Percentiles rank a stretch among this genome's conserved stretches.
Conservation (phyloP, 2,797 vertebrate genomes). For the Gobionotothen gibberifrons region DNA sequence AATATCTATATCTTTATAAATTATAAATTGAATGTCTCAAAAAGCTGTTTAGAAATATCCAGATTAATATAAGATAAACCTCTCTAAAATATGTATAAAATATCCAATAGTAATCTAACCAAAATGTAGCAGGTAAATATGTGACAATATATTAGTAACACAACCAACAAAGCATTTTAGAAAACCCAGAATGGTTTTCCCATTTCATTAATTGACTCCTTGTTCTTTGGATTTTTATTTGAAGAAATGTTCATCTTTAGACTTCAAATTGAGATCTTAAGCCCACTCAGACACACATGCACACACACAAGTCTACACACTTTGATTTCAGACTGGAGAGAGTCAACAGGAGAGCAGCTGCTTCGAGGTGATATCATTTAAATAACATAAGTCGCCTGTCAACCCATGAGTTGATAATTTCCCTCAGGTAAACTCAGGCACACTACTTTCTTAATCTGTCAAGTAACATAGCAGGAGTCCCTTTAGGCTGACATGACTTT, state of each 20-base stretch:
- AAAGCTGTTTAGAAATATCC: background rate
- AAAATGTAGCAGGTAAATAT: too few relatives aligned
- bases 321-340: constrained; percentile 51
- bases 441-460: constrained; percentile 69
- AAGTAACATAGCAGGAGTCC: constrained; percentile 54
- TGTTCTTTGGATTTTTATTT: constrained; percentile 9
- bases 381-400: constrained; percentile 67
- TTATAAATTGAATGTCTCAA: too few relatives aligned
- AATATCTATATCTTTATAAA: too few relatives aligned
- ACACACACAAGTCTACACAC: constrained; percentile 18
- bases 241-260: constrained; percentile 32
- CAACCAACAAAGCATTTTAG: background rate
- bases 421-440: constrained; percentile 69
- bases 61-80: too few relatives aligned
- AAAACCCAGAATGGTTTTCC: constrained; percentile 2
- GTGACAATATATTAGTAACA: background rate
- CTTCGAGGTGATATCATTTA: constrained; percentile 77
- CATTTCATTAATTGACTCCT: constrained; percentile 12
- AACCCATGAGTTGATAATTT: constrained; percentile 74
- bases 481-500: constrained; percentile 28
- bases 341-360: constrained; percentile 70
- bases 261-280: constrained; percentile 35
- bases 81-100: too few relatives aligned
- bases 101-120: too few relatives aligned
- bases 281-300: constrained; percentile 5